Conservation (phyloP, 1,140 invertebrate species). For the Gonioctena quinquepunctata region DNA sequence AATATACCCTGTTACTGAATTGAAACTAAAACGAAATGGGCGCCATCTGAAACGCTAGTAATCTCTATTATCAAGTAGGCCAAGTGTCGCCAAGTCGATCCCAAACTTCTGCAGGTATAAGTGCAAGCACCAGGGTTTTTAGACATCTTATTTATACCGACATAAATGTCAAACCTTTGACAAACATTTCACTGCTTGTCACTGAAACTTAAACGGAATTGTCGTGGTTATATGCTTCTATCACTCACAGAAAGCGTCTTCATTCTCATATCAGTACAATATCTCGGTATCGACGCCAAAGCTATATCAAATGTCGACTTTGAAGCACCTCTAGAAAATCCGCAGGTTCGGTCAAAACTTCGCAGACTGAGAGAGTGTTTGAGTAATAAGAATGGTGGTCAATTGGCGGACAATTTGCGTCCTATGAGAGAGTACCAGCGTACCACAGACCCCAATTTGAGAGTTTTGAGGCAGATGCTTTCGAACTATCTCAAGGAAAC, state of each 20-base stretch:
- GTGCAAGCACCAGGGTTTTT: no score
- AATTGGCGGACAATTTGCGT: background rate
- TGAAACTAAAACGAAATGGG: no score
- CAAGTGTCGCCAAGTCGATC: no score
- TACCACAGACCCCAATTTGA: background rate
- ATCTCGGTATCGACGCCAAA: background rate
- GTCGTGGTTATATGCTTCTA: background rate
- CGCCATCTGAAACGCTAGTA: no score
- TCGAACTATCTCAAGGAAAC: background rate
- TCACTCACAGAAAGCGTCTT: background rate
- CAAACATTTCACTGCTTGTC: no score
- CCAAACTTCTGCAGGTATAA: no score
- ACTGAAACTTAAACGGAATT: no score
- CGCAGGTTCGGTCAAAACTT: background rate
- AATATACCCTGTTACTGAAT: no score
- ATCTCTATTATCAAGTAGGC: no score
- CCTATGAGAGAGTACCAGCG: background rate
- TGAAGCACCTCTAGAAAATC: background rate
- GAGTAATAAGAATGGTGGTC: background rate
- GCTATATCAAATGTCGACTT: background rate
- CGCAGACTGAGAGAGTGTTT: background rate
- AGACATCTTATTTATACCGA: no score
- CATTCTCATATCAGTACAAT: background rate
- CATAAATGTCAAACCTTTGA: no score
- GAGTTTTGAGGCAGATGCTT: background rate